Conservation (phyloP, 2,888 invertebrate species). For the Imbricaverruca yamaguchii region DNA sequence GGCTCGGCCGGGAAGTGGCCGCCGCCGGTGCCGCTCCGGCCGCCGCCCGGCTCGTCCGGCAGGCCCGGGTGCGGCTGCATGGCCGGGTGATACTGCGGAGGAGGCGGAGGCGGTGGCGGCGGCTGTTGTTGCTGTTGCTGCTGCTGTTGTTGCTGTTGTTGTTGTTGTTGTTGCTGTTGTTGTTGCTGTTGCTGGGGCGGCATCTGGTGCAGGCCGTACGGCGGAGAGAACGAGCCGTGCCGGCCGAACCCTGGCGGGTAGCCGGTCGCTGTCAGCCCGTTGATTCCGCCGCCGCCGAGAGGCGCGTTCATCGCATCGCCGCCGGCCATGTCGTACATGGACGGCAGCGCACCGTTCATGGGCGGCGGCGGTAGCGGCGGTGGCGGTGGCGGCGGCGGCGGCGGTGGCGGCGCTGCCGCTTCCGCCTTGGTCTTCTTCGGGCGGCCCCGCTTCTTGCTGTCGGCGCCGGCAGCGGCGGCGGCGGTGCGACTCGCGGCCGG, state of each 20-base stretch:
- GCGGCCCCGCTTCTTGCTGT: slow-evolving; percentile 69
- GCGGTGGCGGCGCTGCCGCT: background rate
- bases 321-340: background rate
- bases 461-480: slow-evolving; percentile 35
- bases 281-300: background rate
- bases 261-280: background rate
- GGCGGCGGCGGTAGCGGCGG: background rate
- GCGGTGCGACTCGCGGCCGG: slow-evolving; percentile 30
- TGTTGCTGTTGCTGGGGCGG: background rate
- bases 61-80: background rate
- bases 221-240: background rate
- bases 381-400: background rate
- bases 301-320: background rate
- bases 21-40: background rate
- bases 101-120: no score
- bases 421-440: slow-evolving; percentile 37
- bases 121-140: no score
- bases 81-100: no score
- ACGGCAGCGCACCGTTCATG: background rate
- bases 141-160: no score
- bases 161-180: no score
- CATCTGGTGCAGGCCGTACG: background rate
- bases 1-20: background rate
- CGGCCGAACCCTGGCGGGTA: background rate
- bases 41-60: background rate